phyloP scores from a whole-genome alignment of 2,888 invertebrate genomes.

The Anorthoa munda region DNA sequence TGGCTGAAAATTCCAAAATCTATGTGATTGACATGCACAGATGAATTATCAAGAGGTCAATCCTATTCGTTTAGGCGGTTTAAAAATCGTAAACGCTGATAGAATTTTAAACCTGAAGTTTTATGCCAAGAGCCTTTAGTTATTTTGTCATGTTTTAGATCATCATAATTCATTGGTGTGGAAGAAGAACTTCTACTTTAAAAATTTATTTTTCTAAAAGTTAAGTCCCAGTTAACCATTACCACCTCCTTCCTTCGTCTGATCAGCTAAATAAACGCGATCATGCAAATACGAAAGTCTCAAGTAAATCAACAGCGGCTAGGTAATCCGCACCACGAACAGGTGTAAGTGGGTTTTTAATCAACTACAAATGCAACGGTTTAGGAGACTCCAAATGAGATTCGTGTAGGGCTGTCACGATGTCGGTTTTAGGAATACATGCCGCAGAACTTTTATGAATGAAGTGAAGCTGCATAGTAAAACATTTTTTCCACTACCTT shows the following conservation, averaged over 20 bases:
- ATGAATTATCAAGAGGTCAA: too few relatives aligned
- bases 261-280: slow-evolving; percentile 52
- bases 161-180: too few relatives aligned
- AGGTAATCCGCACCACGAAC: slow-evolving; percentile 61
- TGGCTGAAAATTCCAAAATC: too few relatives aligned
- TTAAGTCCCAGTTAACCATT: slow-evolving; percentile 4
- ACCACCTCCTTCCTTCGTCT: slow-evolving; percentile 14
- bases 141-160: too few relatives aligned
- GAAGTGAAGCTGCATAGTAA: not conserved
- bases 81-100: too few relatives aligned
- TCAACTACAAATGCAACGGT: slow-evolving; percentile 72
- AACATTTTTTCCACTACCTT: too few relatives aligned
- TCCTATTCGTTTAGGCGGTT: too few relatives aligned
- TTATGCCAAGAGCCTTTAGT: too few relatives aligned
- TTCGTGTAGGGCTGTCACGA: slow-evolving; percentile 58
- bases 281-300: slow-evolving; percentile 50
- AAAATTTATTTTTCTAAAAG: not conserved
- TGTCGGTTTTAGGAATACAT: not conserved
- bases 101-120: too few relatives aligned
- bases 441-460: not conserved
- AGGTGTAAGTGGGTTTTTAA: slow-evolving; percentile 71
- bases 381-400: slow-evolving; percentile 66
- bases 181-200: too few relatives aligned
- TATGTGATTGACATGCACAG: too few relatives aligned
- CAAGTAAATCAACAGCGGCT: slow-evolving; percentile 54